Evolutionary conservation across 2,113 vertebrate species (phyloP), one percentile per base, ranked within the genome.

Genomic region (Pygoscelis antarcticus): DNA sequence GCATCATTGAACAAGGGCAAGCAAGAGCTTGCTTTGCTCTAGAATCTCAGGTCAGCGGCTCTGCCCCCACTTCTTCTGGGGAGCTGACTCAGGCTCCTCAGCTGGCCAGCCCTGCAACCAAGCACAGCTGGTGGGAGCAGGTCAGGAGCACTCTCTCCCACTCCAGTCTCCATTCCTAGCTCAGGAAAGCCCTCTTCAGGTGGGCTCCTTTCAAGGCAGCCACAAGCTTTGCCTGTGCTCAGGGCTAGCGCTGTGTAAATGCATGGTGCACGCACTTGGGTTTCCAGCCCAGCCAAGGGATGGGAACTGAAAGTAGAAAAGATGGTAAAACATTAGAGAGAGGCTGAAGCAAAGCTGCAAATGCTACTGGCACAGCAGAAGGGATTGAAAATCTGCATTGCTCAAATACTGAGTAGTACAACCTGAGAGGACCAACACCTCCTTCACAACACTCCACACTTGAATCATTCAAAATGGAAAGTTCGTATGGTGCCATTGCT

Each of bases 21-120:
- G 8, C 51, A 40, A 92, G n/a, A 84, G 3, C 30, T 72, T 83
- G 58, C 13, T 83, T 74, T 77, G 49, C 38, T 68, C 42, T n/a
- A 51, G 55, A 81, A 74, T 47, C 54, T 87, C 38, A 54, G 32
- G 12, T 44, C n/a, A 55, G 29, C n/a, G 38, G 6, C 30, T 85
- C 22, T 77, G 10, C 13, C 26, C 6, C 4, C 2, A 7, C 7
- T 36, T 51, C 23, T 72, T 46, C 23, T 72, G 18, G n/a, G 34
- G 18, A 23, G 9, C 47, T 77, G 47, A 21, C 30, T 44, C 2
- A 0, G 32, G 25, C 14, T 79, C 6, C 36, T 78, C 1, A 2
- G 26, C 54, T 58, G 55, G 9, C 42, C 49, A 64, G 54, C 22
- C 65, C 9, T 89, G 44, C 26, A 42, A 69, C 34, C 20, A 13